Evolutionary conservation across 2,888 invertebrate species (phyloP).

Genomic region (Andrena bucephala): DNA sequence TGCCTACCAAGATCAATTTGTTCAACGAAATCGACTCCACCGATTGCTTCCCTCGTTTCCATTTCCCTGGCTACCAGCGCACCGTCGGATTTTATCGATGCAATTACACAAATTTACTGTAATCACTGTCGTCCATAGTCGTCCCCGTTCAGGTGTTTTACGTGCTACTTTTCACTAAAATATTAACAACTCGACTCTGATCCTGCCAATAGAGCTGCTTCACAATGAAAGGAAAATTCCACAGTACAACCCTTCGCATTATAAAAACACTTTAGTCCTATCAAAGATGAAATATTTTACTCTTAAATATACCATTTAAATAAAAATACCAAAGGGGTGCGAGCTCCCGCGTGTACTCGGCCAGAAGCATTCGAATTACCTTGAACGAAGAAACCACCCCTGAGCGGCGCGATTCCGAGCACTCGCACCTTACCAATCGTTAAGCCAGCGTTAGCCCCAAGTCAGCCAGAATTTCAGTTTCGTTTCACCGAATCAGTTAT

Average conservation of each 20-base stretch:
- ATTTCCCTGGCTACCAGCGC: slow-evolving; percentile 62
- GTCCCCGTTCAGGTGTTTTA: background rate
- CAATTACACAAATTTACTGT: slow-evolving; percentile 24
- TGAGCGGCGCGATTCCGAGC: too few species aligned
- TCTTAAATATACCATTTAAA: too few species aligned
- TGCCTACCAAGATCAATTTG: slow-evolving; percentile 70
- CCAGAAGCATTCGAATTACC: too few species aligned
- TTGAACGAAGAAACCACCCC: too few species aligned
- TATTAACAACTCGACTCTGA: background rate
- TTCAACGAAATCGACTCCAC: slow-evolving; percentile 62
- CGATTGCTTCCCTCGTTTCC: slow-evolving; percentile 60
- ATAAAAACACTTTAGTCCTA: too few species aligned
- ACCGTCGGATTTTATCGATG: slow-evolving; percentile 33
- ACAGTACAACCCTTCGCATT: too few species aligned
- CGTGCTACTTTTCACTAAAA: too few species aligned
- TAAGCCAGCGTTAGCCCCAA: background rate
- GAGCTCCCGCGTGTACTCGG: too few species aligned
- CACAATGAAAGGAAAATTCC: too few species aligned
- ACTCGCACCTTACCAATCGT: too few species aligned
- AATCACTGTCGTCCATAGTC: slow-evolving; percentile 35
- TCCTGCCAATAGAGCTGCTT: background rate
- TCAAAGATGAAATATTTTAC: too few species aligned
- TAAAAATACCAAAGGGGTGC: too few species aligned
- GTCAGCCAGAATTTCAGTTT: background rate
- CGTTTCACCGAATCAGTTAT: slow-evolving; percentile 12